phyloP scores from a whole-genome alignment of 2,888 invertebrate species.

The Aleiodes testaceus region DNA sequence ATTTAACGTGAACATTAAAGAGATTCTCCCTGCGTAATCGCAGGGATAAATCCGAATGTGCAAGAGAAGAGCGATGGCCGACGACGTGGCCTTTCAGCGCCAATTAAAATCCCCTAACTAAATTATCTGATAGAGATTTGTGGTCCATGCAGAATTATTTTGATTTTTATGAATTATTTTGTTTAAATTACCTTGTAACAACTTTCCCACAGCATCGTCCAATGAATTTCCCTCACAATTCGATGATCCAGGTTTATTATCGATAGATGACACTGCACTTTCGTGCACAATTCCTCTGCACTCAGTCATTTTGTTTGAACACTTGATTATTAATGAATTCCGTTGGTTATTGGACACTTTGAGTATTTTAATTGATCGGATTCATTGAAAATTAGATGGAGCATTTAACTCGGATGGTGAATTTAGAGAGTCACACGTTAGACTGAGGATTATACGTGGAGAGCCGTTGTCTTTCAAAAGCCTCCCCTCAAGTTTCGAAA shows the following conservation, averaged over 20 bases:
- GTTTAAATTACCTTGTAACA: conserved; percentile 65
- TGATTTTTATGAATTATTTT: conserved; percentile 1
- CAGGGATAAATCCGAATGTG: conserved; percentile 62
- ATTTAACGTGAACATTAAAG: conserved; percentile 23
- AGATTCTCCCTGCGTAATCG: conserved; percentile 43
- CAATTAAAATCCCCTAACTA: conserved; percentile 67
- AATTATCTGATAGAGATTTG: conserved; percentile 56
- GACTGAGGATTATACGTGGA: conserved; percentile 16
- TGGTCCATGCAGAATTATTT: neutral
- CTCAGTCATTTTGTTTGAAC: neutral
- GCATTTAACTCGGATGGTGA: neutral
- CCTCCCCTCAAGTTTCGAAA: conserved; percentile 22
- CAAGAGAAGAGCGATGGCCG: conserved; percentile 59
- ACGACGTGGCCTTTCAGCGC: conserved; percentile 65
- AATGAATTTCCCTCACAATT: conserved; percentile 60
- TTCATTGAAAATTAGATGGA: neutral
- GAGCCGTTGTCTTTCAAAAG: conserved; percentile 16
- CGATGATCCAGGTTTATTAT: conserved; percentile 53
- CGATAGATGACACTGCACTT: conserved; percentile 30
- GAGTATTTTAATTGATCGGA: neutral
- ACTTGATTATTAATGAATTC: conserved; percentile 1
- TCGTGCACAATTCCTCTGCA: conserved; percentile 47
- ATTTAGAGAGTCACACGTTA: conserved; percentile 16
- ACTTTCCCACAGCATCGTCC: conserved; percentile 69
- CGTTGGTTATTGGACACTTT: neutral